phyloP scores from a whole-genome alignment of 2,113 vertebrate species.

The Cyanistes caeruleus region DNA sequence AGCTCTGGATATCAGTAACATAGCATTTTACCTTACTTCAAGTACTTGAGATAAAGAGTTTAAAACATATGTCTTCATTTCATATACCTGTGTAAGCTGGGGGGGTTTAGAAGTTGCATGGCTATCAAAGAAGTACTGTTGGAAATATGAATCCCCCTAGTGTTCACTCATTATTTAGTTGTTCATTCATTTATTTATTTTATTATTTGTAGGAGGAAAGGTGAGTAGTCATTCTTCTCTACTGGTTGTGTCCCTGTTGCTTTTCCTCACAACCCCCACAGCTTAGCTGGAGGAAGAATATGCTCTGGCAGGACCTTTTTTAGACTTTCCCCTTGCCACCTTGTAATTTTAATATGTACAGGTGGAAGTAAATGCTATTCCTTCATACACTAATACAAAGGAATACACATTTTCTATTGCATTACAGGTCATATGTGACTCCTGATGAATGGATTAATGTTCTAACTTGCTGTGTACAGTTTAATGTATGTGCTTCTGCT shows the following conservation, averaged over 20 bases:
- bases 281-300: not conserved
- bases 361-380: not conserved
- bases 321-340: accelerated
- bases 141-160: not conserved
- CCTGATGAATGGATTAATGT: not conserved
- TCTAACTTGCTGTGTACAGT: not conserved
- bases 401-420: not conserved
- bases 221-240: not conserved
- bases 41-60: not conserved
- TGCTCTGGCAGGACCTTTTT: not conserved
- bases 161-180: not conserved
- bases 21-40: not conserved
- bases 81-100: not conserved
- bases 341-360: not conserved
- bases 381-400: not conserved
- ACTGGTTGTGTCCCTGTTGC: not conserved
- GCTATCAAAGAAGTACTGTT: not conserved
- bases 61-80: not conserved
- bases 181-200: too few species aligned
- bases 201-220: not conserved
- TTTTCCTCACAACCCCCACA: not conserved
- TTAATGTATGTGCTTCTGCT: not conserved
- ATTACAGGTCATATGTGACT: not conserved
- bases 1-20: not conserved
- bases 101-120: not conserved